Conservation (phyloP, 1,140 invertebrate genomes). For the Drosophila mojavensis region DNA sequence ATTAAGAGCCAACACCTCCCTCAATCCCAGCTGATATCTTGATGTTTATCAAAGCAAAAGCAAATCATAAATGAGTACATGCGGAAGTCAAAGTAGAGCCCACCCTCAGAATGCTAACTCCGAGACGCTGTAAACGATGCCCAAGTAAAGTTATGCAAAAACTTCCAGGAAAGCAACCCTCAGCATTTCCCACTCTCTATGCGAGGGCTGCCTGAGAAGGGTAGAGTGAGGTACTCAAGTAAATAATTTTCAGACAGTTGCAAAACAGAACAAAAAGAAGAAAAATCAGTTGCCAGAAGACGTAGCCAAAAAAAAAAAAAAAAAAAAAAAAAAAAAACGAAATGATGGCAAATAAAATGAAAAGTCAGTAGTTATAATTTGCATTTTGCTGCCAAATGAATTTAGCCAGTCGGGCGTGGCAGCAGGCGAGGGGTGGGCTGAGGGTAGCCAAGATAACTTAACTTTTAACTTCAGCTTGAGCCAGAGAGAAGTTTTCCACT, state of each 20-base stretch:
- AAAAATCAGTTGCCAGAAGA: not conserved
- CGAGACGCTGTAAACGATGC: constrained; percentile 40
- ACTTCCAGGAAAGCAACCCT: constrained; percentile 48
- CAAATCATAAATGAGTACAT: constrained; percentile 74
- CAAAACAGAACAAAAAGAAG: constrained; percentile 15
- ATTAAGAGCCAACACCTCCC: constrained; percentile 36
- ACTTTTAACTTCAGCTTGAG: constrained; percentile 75
- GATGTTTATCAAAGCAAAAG: constrained; percentile 60
- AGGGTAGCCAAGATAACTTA: constrained; percentile 55
- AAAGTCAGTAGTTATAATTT: constrained; percentile 82
- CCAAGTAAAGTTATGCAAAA: constrained; percentile 60
- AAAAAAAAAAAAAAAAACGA: constrained; percentile 34
- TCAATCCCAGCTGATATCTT: constrained; percentile 56
- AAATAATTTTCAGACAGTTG: constrained; percentile 67
- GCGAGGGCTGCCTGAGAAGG: not conserved
- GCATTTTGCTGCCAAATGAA: constrained; percentile 80
- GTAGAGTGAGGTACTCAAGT: constrained; percentile 47
- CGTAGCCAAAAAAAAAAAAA: constrained; percentile 15
- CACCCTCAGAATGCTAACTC: not conserved
- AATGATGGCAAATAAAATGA: constrained; percentile 55
- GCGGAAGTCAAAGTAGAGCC: constrained; percentile 60
- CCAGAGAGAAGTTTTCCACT: constrained; percentile 50
- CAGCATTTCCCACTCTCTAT: constrained; percentile 14
- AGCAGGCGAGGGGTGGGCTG: constrained; percentile 15
- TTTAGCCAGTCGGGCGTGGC: constrained; percentile 70